Percentiles rank a stretch among this genome's conserved stretches.
phyloP scores from a whole-genome alignment of 2,797 vertebrate species.

The Hafferia zeledoni region DNA sequence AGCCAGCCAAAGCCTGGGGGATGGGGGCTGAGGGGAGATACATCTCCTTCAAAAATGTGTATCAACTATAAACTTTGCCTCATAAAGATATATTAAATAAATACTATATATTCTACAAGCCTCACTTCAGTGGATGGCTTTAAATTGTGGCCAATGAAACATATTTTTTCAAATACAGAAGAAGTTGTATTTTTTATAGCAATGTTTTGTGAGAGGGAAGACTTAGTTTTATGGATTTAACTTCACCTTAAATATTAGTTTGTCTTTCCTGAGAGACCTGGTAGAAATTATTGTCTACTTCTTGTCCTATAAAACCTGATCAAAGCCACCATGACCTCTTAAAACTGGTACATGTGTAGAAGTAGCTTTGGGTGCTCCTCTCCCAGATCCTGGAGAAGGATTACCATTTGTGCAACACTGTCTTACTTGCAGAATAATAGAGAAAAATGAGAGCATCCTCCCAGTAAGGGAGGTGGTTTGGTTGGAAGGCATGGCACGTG shows the following conservation, averaged over 20 bases:
- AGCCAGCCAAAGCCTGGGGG: neutral
- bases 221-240: conserved; percentile 13
- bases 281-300: neutral
- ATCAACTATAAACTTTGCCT: neutral
- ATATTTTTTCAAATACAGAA: conserved; percentile 52
- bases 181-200: conserved; percentile 62
- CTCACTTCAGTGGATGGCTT: neutral
- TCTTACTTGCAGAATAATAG: neutral
- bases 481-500: neutral
- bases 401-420: neutral
- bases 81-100: conserved; percentile 40
- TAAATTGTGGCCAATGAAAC: conserved; percentile 6
- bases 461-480: neutral
- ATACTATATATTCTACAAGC: conserved; percentile 26
- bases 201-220: neutral
- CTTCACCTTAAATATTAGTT: neutral
- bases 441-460: neutral
- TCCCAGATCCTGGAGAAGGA: neutral
- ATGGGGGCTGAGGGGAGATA: neutral
- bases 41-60: neutral
- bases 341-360: neutral
- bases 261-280: conserved; percentile 14
- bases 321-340: neutral
- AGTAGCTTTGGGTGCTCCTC: neutral
- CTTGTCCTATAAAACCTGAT: neutral